Conservation (phyloP, 2,888 invertebrate genomes). For the Proisotoma minuta region DNA sequence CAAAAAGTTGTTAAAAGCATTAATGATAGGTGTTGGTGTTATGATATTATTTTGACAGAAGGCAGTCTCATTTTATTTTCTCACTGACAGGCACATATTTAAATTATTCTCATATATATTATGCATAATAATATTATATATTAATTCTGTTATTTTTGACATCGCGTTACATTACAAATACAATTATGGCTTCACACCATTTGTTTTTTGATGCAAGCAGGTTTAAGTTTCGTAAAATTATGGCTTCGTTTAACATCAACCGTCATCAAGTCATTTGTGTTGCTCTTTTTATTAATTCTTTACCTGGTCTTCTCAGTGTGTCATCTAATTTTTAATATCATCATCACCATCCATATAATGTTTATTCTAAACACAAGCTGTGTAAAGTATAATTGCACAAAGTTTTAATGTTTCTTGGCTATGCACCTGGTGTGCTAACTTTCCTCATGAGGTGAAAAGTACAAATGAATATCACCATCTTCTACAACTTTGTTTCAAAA, state of each 20-base stretch:
- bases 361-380: neutral
- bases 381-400: neutral
- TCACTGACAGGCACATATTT: conserved; percentile 11
- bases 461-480: no score
- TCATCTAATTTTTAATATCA: no score
- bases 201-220: conserved; percentile 4
- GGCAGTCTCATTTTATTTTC: neutral
- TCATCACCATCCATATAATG: neutral
- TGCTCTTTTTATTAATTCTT: neutral
- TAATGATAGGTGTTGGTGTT: neutral
- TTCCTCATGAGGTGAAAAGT: neutral
- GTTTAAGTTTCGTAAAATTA: neutral
- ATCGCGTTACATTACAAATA: neutral
- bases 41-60: neutral
- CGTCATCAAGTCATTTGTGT: neutral
- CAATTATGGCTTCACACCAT: conserved; percentile 11
- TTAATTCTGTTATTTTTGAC: no score
- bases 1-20: neutral
- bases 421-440: neutral
- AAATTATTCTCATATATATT: no score
- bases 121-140: no score
- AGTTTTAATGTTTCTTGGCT: neutral
- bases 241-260: conserved; percentile 12
- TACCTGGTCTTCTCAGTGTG: neutral
- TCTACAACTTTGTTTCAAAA: no score